Evolutionary conservation across 2,113 vertebrate genomes (phyloP).

Genomic region (Nibea coibor): DNA sequence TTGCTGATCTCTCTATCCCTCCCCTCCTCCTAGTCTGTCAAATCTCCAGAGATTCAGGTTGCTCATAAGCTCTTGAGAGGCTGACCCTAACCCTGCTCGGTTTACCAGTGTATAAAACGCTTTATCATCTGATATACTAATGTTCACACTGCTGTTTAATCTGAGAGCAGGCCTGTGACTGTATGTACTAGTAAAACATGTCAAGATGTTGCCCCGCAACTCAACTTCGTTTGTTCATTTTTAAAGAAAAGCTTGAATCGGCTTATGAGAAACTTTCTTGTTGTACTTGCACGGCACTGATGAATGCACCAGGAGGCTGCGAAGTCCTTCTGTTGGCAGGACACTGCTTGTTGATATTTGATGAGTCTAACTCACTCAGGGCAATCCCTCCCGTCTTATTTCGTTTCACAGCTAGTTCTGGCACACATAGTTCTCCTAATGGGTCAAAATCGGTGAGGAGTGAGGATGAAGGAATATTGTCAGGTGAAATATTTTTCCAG

Average conservation of each 20-base stretch:
- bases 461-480: conserved; percentile 3
- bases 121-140: conserved; percentile 54
- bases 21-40: conserved; percentile 43
- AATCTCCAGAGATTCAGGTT: conserved; percentile 65
- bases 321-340: not conserved
- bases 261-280: not conserved
- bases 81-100: conserved; percentile 47
- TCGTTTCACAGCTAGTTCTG: not conserved
- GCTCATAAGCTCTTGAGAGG: conserved; percentile 67
- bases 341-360: conserved; percentile 30
- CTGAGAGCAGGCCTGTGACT: conserved; percentile 39
- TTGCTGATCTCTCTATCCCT: conserved; percentile 56
- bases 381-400: not conserved
- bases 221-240: not conserved
- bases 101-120: conserved; percentile 53
- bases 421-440: not conserved
- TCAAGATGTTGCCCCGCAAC: not conserved
- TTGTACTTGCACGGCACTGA: not conserved
- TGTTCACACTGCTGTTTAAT: conserved; percentile 59
- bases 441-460: not conserved
- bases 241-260: conserved; percentile 8
- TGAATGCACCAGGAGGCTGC: not conserved
- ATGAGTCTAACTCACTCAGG: conserved; percentile 35
- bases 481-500: conserved; percentile 19
- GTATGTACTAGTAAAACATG: conserved; percentile 2